Conservation (phyloP, 2,888 invertebrate species). For the Pegoplata infirma region DNA sequence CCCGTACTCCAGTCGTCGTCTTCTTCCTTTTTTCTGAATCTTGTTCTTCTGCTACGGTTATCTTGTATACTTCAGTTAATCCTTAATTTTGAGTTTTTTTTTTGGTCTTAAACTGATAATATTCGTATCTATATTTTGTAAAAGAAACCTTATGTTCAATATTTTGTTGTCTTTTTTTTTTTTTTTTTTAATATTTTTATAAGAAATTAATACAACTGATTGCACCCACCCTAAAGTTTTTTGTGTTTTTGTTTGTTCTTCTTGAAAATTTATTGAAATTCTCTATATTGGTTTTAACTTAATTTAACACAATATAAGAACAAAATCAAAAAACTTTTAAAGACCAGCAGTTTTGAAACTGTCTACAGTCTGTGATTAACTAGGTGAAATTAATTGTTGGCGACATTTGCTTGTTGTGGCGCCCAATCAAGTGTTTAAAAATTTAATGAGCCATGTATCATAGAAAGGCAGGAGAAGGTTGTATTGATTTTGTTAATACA, state of each 20-base stretch:
- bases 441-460: slow-evolving; percentile 63
- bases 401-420: slow-evolving; percentile 70
- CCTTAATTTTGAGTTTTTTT: slow-evolving; percentile 45
- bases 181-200: slow-evolving; percentile 5
- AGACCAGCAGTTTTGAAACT: slow-evolving; percentile 66
- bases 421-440: slow-evolving; percentile 74
- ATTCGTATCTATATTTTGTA: not conserved
- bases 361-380: slow-evolving; percentile 65
- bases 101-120: not conserved
- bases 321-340: slow-evolving; percentile 28
- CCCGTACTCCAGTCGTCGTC: not conserved
- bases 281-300: not conserved
- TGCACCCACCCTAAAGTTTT: slow-evolving; percentile 59
- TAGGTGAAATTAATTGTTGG: slow-evolving; percentile 68
- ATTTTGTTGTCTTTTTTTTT: not conserved
- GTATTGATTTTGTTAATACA: not conserved
- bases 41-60: slow-evolving; percentile 60
- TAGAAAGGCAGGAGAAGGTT: slow-evolving; percentile 54
- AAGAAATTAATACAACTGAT: slow-evolving; percentile 61
- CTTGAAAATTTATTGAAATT: slow-evolving; percentile 16
- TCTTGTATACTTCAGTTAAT: slow-evolving; percentile 61
- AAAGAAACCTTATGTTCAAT: slow-evolving; percentile 56
- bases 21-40: slow-evolving; percentile 31
- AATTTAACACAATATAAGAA: too few relatives aligned
- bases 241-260: not conserved